These are phyloP conservation scores for Zootermopsis nevadensis DNA, from an alignment of 2,888 invertebrate genomes.

Conservation along the genomic window DNA sequence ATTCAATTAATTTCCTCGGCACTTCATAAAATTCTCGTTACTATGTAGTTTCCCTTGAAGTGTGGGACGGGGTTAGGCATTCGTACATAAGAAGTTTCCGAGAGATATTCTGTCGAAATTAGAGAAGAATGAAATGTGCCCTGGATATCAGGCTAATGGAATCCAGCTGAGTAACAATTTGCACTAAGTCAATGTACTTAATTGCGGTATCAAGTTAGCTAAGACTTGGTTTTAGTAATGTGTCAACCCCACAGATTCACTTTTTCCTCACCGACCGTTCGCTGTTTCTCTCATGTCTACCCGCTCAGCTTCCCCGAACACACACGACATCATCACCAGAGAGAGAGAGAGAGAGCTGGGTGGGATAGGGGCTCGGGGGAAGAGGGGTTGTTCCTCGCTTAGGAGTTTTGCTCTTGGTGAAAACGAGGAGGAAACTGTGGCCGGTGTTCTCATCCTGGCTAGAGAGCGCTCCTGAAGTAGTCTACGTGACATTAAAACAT, in stretches of 20 bases:
- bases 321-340: neutral
- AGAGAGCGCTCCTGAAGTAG: neutral
- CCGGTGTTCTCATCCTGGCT: neutral
- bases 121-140: no score
- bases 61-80: no score
- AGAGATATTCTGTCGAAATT: no score
- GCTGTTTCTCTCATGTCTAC: neutral
- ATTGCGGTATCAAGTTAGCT: slow-evolving; percentile 6
- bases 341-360: neutral
- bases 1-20: no score
- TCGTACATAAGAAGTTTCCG: no score
- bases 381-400: neutral
- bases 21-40: no score
- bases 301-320: neutral
- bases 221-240: neutral
- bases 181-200: neutral
- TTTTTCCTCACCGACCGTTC: slow-evolving; percentile 2
- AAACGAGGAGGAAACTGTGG: neutral
- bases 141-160: no score
- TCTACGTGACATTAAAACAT: neutral
- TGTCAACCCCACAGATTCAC: neutral
- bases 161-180: no score
- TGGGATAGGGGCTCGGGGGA: neutral
- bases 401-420: neutral
- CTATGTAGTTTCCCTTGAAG: no score